Evolutionary conservation across 2,797 vertebrate species (phyloP), one percentile per base, ranked within the genome.

Genomic region (Lithobates sylvaticus): DNA sequence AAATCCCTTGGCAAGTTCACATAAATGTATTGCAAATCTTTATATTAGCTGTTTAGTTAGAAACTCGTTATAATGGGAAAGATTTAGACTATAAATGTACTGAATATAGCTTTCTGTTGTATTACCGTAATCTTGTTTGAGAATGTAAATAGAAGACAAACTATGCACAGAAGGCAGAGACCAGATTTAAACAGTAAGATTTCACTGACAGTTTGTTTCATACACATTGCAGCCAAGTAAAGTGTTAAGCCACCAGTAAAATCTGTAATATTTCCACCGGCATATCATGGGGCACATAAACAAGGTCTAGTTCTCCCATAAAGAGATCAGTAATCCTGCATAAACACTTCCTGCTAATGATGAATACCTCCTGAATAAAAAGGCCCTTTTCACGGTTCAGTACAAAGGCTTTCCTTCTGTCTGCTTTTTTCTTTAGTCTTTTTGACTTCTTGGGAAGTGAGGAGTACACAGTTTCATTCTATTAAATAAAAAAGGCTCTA

Each of bases 211-310:
- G 81, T 75, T 84, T 74, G 42, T 64, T 79, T 74, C 81, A 84
- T 78, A 58, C 61, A 65, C 15, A 27, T 81, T 68, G 65, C 84
- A 86, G 72, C 84, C 84, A 81, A 68, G 42, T 16, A 50, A 85
- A 50, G 84, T 86, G 78, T 71, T 76, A 86, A 58, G 18, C 65
- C 72, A 61, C 78, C 72, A 85, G 23, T 42, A 61, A 76, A 85
- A 75, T 76, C 42, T 85, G 77, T 50, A 74, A 64, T 68, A 54
- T 44, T 76, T 70, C 78, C 75, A 50, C 54, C 75, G 61, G 47
- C 21, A 47, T 44, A 81, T 36, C 1, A 73, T 42, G 34, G 69
- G n/a, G 64, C 21, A 7, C n/a, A n/a, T 54, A 81, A 32, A 42
- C 13, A 18, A 64, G 27, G 29, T 15, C 68, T 36, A 23, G 32